These are phyloP conservation scores for Steinernema carpocapsae DNA, from an alignment of 2,888 invertebrate genomes.

Conservation along the genomic window DNA sequence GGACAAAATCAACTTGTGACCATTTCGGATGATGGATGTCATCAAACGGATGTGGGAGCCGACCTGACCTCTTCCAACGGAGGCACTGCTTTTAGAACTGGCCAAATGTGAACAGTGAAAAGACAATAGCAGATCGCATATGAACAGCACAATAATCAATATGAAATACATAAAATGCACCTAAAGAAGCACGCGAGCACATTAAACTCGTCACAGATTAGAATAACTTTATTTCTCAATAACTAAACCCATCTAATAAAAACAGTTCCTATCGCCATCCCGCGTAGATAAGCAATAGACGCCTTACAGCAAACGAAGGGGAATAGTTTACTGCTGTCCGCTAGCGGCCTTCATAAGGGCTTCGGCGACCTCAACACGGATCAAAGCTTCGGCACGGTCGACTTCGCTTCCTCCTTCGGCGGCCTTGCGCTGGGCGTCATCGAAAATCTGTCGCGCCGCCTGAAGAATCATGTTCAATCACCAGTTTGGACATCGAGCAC, in stretches of 20 bases:
- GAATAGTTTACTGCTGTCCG: conserved; percentile 44
- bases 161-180: too few relatives aligned
- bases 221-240: conserved; percentile 28
- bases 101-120: too few relatives aligned
- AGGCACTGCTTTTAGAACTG: too few relatives aligned
- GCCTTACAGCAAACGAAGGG: background rate
- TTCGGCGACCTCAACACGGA: conserved; percentile 64
- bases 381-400: conserved; percentile 63
- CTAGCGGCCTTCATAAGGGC: conserved; percentile 61
- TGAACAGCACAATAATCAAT: too few relatives aligned
- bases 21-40: too few relatives aligned
- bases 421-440: conserved; percentile 60
- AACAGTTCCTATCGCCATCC: background rate
- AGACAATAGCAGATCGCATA: too few relatives aligned
- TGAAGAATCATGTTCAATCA: conserved; percentile 42
- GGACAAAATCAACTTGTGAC: too few relatives aligned
- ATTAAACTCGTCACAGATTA: too few relatives aligned
- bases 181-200: too few relatives aligned
- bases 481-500: background rate
- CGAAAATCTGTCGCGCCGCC: conserved; percentile 63
- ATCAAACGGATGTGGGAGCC: too few relatives aligned
- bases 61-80: too few relatives aligned
- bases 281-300: background rate
- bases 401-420: conserved; percentile 57
- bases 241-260: conserved; percentile 25